A percentile compares a stretch with the other conserved stretches of the same genome.
phyloP scores from a whole-genome alignment of 2,113 vertebrate species.

The Rhea americana region DNA sequence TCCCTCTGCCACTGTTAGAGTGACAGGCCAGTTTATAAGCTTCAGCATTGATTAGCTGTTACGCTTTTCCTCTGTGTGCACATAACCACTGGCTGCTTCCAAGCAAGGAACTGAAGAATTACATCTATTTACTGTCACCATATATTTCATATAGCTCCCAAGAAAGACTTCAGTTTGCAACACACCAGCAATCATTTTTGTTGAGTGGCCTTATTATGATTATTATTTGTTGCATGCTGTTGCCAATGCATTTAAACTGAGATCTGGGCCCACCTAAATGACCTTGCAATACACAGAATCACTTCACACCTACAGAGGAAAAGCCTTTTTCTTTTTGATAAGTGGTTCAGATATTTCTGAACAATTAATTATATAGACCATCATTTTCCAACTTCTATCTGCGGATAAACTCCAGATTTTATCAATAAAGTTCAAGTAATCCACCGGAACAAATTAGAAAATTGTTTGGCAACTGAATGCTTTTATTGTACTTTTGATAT shows the following conservation, averaged over 20 bases:
- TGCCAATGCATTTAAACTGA: neutral
- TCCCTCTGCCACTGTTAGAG: neutral
- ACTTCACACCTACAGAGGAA: neutral
- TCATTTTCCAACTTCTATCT: neutral
- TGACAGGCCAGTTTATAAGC: constrained; percentile 36
- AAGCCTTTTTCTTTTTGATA: neutral
- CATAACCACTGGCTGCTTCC: neutral
- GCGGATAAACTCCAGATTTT: neutral
- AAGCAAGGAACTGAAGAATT: constrained; percentile 31
- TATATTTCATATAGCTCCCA: neutral
- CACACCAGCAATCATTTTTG: constrained; percentile 14
- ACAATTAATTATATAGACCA: neutral
- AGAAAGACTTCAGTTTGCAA: constrained; percentile 32
- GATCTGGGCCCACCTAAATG: neutral
- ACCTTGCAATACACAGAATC: neutral
- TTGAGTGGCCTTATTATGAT: constrained; percentile 1
- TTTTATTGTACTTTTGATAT: neutral
- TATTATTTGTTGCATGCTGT: constrained; percentile 6
- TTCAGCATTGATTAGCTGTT: constrained; percentile 4
- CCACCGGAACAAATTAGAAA: neutral
- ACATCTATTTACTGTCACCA: constrained; percentile 17
- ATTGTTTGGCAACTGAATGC: fast-evolving
- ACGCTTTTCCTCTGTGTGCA: neutral
- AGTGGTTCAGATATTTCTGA: neutral
- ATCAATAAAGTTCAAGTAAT: neutral